These are phyloP conservation scores for Dastarcus helophoroides DNA, from an alignment of 2,888 invertebrate genomes.

Conservation along the genomic window DNA sequence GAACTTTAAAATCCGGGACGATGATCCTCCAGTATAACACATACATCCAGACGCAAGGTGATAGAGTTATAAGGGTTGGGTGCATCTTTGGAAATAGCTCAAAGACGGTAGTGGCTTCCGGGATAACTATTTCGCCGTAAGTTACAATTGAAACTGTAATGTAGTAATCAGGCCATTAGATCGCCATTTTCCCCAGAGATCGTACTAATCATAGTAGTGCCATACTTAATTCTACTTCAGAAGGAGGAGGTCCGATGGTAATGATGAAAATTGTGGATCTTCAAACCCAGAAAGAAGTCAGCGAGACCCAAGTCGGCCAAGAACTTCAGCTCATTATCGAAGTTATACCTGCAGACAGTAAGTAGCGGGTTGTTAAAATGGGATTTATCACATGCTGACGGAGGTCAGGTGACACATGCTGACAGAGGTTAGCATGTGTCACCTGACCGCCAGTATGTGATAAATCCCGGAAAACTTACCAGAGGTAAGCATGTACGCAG, in stretches of 20 bases:
- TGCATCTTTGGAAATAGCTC: slow-evolving; percentile 51
- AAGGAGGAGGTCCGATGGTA: slow-evolving; percentile 38
- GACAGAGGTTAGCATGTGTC: too few relatives aligned
- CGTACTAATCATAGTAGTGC: slow-evolving; percentile 39
- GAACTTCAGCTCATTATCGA: slow-evolving; percentile 52
- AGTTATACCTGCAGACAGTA: slow-evolving; percentile 44
- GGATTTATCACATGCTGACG: background rate
- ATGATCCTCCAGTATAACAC: slow-evolving; percentile 75
- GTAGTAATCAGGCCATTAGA: background rate
- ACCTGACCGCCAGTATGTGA: too few relatives aligned
- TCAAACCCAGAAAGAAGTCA: slow-evolving; percentile 44
- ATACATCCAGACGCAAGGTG: slow-evolving; percentile 74
- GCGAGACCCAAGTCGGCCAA: slow-evolving; percentile 57
- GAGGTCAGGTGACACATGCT: too few relatives aligned
- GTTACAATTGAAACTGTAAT: slow-evolving; percentile 14
- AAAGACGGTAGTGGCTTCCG: slow-evolving; percentile 45
- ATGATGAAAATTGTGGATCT: slow-evolving; percentile 49
- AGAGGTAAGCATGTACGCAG: too few relatives aligned
- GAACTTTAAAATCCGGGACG: slow-evolving; percentile 63
- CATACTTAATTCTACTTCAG: slow-evolving; percentile 36
- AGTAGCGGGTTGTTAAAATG: slow-evolving; percentile 10
- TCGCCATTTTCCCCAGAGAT: slow-evolving; percentile 26
- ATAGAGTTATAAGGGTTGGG: slow-evolving; percentile 68
- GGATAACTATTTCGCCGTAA: slow-evolving; percentile 45
- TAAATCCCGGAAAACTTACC: too few relatives aligned